Base-by-base conservation (phyloP, 2,113 vertebrate genomes). In the Amphiprion percula region DNA sequence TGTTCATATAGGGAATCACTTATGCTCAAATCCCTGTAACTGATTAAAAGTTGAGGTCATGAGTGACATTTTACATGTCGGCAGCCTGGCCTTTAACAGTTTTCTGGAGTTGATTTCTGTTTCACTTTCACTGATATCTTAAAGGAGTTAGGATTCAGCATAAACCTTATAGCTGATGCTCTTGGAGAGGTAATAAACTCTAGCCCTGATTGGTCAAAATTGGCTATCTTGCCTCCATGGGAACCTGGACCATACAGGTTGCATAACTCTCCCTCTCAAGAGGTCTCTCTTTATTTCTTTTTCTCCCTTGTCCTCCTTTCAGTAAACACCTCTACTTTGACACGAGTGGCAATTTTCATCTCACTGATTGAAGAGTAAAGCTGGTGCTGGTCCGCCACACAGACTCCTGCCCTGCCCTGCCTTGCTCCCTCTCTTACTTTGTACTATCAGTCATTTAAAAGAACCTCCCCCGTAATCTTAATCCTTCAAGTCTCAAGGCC, bases 291-390 rank as follows among this genome's bases (percentile, higher is more conserved):
- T 44, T 79, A 69, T 87, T 83, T 77, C 69, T 87, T 88, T 78
- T 83, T 83, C 85, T 74, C 77, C 53, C 90, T 81, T 86, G 85
- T 91, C 79, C 85, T 90, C 82, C 82, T 89, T 73, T 92, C 90
- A 89, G 91, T 93, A 91, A 92, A 94, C 93, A 93, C 89, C 92
- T 94, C 88, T 85, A 84, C 90, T 93, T 92, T 93, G 90, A 91
- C 91, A 88, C 67, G 82, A 92, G 91, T 91, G 90, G 90, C 90
- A 93, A 93, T 94, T 94, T 94, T 91, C 93, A 90, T 92, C 89
- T 91, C 85, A 77, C 91, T 93, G 94, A 93, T 93, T 93, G 92
- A 93, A 94, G 92, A 91, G 87, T 93, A 92, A 94, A 92, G 90
- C 85, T 84, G 80, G 83, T 79, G 86, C 84, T 92, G 90, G 91